Evolutionary conservation across 2,797 vertebrate genomes (phyloP).

Genomic region (Macropodus opercularis): DNA sequence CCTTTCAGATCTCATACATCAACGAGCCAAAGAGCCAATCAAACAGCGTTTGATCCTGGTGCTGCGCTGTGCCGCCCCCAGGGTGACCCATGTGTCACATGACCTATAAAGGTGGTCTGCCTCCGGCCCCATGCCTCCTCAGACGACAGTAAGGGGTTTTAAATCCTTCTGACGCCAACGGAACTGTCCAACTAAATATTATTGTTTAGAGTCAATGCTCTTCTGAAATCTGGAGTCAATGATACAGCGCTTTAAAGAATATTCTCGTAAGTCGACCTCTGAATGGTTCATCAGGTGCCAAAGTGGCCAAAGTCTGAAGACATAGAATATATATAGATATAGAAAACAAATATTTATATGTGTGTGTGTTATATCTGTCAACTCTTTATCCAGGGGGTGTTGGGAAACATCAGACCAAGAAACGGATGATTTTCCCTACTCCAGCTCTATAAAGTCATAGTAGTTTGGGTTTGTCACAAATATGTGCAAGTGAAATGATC

Average conservation of each 20-base stretch:
- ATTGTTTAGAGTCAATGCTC: slow-evolving; percentile 6
- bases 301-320: too few relatives aligned
- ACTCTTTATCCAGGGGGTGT: too few relatives aligned
- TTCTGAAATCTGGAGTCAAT: slow-evolving; percentile 15
- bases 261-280: too few relatives aligned
- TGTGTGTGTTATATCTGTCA: too few relatives aligned
- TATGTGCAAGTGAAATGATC: too few relatives aligned
- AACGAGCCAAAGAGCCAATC: slow-evolving; percentile 57
- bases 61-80: slow-evolving; percentile 64
- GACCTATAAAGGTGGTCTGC: slow-evolving; percentile 71
- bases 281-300: too few relatives aligned
- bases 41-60: slow-evolving; percentile 75
- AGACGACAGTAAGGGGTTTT: slow-evolving; percentile 63
- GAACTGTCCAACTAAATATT: slow-evolving; percentile 29
- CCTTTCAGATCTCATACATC: slow-evolving; percentile 64
- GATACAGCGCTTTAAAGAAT: slow-evolving; percentile 4
- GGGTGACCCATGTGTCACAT: slow-evolving; percentile 72
- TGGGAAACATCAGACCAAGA: too few relatives aligned
- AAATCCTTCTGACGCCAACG: slow-evolving; percentile 32
- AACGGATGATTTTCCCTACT: too few relatives aligned
- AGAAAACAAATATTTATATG: too few relatives aligned
- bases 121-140: slow-evolving; percentile 71
- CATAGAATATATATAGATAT: too few relatives aligned
- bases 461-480: too few relatives aligned
- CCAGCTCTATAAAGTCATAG: too few relatives aligned